These are phyloP conservation scores for Thyatira batis DNA, from an alignment of 2,888 invertebrate species.

Conservation along the genomic window DNA sequence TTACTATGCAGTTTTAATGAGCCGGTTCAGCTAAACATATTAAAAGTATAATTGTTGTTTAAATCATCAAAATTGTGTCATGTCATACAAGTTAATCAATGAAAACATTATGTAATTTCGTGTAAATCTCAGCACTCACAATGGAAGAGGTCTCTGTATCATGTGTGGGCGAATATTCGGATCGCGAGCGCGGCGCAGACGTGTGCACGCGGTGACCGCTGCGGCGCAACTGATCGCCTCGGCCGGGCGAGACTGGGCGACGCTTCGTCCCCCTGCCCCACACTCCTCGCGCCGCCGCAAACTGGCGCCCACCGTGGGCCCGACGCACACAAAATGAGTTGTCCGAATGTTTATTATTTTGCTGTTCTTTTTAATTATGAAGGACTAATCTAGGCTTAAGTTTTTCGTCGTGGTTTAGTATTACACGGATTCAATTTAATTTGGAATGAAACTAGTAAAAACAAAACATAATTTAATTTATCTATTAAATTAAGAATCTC, in stretches of 20 bases:
- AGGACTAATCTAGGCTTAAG: too few relatives aligned
- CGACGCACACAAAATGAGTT: slow-evolving; percentile 29
- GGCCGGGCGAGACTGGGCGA: slow-evolving; percentile 42
- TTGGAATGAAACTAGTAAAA: too few relatives aligned
- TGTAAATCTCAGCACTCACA: slow-evolving; percentile 54
- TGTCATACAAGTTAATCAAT: neutral
- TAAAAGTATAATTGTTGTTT: neutral
- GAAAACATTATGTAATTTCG: slow-evolving; percentile 57
- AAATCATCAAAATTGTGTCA: neutral
- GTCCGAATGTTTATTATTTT: slow-evolving; percentile 19
- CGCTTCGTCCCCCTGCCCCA: slow-evolving; percentile 24
- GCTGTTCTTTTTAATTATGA: neutral
- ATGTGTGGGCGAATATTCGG: slow-evolving; percentile 46
- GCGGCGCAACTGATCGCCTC: slow-evolving; percentile 68
- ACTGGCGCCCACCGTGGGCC: slow-evolving; percentile 68
- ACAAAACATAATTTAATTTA: too few relatives aligned
- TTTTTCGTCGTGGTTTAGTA: too few relatives aligned
- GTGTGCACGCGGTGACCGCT: slow-evolving; percentile 58
- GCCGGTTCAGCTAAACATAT: too few relatives aligned
- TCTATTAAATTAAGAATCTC: too few relatives aligned
- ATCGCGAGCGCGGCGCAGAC: slow-evolving; percentile 47
- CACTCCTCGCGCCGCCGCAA: slow-evolving; percentile 43
- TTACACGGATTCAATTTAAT: too few relatives aligned
- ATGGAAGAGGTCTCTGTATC: slow-evolving; percentile 54
- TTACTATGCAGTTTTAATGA: neutral